These are phyloP conservation scores for Empidonax traillii DNA, from an alignment of 2,113 vertebrate species.

Conservation along the genomic window DNA sequence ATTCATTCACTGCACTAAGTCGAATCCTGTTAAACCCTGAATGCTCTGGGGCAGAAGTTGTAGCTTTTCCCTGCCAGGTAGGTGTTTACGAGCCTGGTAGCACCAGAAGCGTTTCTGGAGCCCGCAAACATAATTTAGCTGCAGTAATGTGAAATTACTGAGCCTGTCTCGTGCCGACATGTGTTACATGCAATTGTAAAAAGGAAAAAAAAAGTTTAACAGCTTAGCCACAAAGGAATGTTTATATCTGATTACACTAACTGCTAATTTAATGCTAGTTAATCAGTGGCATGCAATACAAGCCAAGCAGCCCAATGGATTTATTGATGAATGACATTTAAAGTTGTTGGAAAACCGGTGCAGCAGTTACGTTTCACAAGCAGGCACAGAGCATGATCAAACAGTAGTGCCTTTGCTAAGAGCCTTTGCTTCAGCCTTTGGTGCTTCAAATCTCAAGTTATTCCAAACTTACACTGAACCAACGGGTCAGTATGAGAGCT, in stretches of 20 bases:
- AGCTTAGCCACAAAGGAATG: constrained; percentile 72
- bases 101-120: constrained; percentile 70
- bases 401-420: neutral
- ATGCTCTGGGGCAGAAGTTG: constrained; percentile 10
- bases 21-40: neutral
- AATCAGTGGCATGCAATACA: constrained; percentile 65
- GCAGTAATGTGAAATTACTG: constrained; percentile 63
- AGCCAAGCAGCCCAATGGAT: constrained; percentile 47
- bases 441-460: neutral
- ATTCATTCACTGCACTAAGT: neutral
- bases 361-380: neutral
- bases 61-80: constrained; percentile 63
- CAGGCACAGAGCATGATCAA: neutral
- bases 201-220: constrained; percentile 59
- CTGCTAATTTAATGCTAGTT: constrained; percentile 74
- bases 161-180: constrained; percentile 57
- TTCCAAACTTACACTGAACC: neutral
- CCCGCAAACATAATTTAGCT: constrained; percentile 72
- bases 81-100: constrained; percentile 71
- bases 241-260: constrained; percentile 73
- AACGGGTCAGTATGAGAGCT: rapidly evolving
- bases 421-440: neutral
- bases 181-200: constrained; percentile 62
- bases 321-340: constrained; percentile 60
- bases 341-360: constrained; percentile 7